phyloP scores from a whole-genome alignment of 2,113 vertebrate genomes.

The Entomyzon cyanotis region DNA sequence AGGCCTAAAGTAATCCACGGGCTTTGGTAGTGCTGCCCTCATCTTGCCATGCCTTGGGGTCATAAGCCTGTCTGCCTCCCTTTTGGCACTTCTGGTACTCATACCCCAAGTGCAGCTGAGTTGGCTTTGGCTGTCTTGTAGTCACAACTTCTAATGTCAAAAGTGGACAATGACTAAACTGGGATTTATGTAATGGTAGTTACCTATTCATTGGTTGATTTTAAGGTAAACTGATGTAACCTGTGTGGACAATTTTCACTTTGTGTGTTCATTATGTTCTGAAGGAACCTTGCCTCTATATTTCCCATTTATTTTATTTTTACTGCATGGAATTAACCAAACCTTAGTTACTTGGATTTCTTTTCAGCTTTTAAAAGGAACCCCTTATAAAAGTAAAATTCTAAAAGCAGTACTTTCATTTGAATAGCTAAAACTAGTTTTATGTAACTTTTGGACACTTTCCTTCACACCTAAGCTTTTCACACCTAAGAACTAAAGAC shows the following conservation, averaged over 20 bases:
- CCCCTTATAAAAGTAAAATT: background rate
- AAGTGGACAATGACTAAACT: background rate
- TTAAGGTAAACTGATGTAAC: background rate
- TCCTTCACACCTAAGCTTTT: background rate
- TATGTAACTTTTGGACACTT: accelerated
- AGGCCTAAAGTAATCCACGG: background rate
- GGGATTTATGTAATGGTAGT: background rate
- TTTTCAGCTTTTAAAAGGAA: background rate
- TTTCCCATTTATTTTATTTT: background rate
- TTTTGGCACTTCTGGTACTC: background rate
- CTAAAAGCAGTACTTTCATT: background rate
- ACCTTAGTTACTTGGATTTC: background rate
- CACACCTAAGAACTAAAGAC: background rate
- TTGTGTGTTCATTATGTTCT: background rate
- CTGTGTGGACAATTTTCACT: background rate
- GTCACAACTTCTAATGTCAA: background rate
- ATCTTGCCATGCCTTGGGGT: background rate
- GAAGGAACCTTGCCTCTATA: background rate
- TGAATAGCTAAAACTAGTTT: background rate
- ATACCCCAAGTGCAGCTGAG: background rate
- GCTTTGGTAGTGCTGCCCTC: background rate
- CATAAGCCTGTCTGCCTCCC: background rate
- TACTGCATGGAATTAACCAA: background rate
- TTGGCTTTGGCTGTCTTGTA: background rate
- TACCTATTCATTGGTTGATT: background rate